Evolutionary conservation across 1,140 invertebrate genomes (phyloP).

Genomic region (Parasteatoda tepidariorum): DNA sequence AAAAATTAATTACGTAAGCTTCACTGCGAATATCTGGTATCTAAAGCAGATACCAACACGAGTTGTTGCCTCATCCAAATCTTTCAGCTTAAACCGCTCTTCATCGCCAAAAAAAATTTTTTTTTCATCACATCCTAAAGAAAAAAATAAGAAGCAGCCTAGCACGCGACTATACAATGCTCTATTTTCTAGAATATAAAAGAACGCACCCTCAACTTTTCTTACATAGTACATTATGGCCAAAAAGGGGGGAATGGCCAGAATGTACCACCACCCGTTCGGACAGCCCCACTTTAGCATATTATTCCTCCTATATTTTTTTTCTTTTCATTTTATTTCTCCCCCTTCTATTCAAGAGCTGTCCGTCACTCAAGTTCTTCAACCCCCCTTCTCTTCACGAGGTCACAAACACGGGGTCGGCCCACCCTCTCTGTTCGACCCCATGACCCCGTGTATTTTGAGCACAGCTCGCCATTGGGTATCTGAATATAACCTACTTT

Average conservation of each 20-base stretch:
- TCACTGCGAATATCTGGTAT: too few relatives aligned
- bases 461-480: conserved; percentile 23
- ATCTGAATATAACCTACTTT: conserved; percentile 56
- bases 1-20: too few relatives aligned
- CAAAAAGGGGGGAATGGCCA: conserved; percentile 52
- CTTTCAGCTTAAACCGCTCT: too few relatives aligned
- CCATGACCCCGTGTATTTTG: conserved; percentile 31
- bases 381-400: neutral
- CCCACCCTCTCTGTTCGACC: conserved; percentile 40
- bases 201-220: too few relatives aligned
- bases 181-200: too few relatives aligned
- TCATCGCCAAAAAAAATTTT: too few relatives aligned
- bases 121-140: too few relatives aligned
- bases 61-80: too few relatives aligned
- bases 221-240: too few relatives aligned
- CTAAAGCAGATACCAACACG: too few relatives aligned
- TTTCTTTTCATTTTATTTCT: conserved; percentile 1
- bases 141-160: too few relatives aligned
- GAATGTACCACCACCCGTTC: neutral
- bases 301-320: conserved; percentile 38
- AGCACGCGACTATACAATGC: too few relatives aligned
- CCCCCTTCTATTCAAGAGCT: conserved; percentile 26
- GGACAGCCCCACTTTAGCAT: conserved; percentile 4
- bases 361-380: conserved; percentile 50
- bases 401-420: conserved; percentile 39